Percentiles rank a stretch among this genome's conserved stretches.
Evolutionary conservation across 2,113 vertebrate species (phyloP).

Genomic region (Rattus rattus): DNA sequence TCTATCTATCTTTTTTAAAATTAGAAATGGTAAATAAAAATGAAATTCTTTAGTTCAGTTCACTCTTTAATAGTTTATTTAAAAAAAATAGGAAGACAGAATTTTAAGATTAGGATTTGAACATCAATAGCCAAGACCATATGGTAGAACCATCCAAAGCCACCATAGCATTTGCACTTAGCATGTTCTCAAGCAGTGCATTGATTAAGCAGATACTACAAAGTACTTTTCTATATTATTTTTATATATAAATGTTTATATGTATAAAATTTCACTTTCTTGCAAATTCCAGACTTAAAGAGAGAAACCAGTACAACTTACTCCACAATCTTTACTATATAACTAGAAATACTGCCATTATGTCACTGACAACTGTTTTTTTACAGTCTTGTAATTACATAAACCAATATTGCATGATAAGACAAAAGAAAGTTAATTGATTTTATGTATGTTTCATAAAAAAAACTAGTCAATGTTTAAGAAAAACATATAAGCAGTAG

Average conservation of each 20-base stretch:
- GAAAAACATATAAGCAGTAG: background rate
- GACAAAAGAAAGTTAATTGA: constrained; percentile 8
- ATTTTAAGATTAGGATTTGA: background rate
- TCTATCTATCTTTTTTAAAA: background rate
- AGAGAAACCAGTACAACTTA: constrained; percentile 5
- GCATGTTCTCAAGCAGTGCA: background rate
- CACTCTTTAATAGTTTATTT: constrained; percentile 53
- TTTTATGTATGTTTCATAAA: background rate
- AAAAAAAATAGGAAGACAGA: constrained; percentile 1
- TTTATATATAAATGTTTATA: background rate
- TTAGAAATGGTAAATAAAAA: constrained; percentile 20
- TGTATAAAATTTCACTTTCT: constrained; percentile 25
- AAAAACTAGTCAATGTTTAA: background rate
- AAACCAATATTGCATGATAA: constrained; percentile 50
- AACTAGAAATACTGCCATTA: background rate
- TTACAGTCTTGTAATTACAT: background rate
- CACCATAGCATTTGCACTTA: background rate
- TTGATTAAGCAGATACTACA: background rate
- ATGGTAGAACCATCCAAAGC: background rate
- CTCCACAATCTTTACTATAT: background rate
- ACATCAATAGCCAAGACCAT: background rate
- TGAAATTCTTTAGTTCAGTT: constrained; percentile 3
- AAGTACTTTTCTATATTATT: background rate
- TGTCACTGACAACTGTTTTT: background rate
- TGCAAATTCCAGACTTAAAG: constrained; percentile 40